These are phyloP conservation scores for Melanotaenia duboulayi DNA, from an alignment of 2,113 vertebrate genomes.

Conservation along the genomic window DNA sequence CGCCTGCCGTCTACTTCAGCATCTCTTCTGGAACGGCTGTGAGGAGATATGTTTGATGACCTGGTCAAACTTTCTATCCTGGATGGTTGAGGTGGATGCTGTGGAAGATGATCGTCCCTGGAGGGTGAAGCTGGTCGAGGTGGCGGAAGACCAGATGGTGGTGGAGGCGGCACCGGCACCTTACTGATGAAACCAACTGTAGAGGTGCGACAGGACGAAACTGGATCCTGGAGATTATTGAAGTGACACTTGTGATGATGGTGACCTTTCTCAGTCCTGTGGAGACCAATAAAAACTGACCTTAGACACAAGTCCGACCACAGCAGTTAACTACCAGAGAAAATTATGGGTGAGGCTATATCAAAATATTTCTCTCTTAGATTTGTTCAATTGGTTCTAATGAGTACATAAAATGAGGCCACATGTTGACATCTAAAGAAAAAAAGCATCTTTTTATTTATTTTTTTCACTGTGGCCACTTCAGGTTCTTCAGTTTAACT, in stretches of 20 bases:
- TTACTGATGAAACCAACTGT: constrained; percentile 3
- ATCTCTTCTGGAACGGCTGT: constrained; percentile 24
- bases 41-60: constrained; percentile 12
- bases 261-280: constrained; percentile 60
- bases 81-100: constrained; percentile 3
- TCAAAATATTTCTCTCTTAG: no score
- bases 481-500: no score
- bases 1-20: constrained; percentile 47
- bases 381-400: no score
- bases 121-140: constrained; percentile 13
- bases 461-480: no score
- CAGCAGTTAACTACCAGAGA: no score
- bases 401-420: no score
- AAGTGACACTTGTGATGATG: constrained; percentile 27
- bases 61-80: constrained; percentile 27
- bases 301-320: neutral
- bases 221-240: constrained; percentile 34
- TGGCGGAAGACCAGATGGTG: neutral
- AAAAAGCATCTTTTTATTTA: no score
- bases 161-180: neutral
- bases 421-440: no score
- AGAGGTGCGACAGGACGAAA: constrained; percentile 4
- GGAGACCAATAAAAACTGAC: constrained; percentile 9
- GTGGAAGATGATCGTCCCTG: neutral
- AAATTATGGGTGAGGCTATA: no score